Evolutionary conservation across 2,888 invertebrate genomes (phyloP).

Genomic region (Lasius fuliginosus): DNA sequence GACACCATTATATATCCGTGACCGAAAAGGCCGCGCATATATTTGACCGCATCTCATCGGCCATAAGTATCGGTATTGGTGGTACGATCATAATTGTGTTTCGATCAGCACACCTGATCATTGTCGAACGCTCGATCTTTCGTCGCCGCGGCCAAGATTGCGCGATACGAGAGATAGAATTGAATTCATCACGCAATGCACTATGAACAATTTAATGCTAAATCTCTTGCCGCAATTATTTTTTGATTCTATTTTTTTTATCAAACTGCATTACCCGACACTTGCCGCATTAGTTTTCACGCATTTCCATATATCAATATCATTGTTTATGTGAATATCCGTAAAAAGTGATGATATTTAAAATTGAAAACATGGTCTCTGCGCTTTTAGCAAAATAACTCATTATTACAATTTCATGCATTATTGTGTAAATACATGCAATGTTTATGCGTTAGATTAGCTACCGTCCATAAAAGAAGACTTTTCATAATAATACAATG

Average conservation of each 20-base stretch:
- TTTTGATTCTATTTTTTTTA: constrained; percentile 7
- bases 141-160: constrained; percentile 1
- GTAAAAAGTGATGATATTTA: constrained; percentile 28
- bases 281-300: constrained; percentile 13
- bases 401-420: constrained; percentile 38
- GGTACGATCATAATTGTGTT: constrained; percentile 65
- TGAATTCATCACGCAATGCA: neutral
- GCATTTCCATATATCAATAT: constrained; percentile 34
- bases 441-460: neutral
- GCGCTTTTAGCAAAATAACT: constrained; percentile 1
- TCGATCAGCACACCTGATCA: constrained; percentile 61
- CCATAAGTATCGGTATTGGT: constrained; percentile 33
- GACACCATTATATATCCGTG: constrained; percentile 75
- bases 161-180: neutral
- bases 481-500: neutral
- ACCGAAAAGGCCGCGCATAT: constrained; percentile 60
- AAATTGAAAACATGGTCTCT: constrained; percentile 10
- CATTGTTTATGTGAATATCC: constrained; percentile 25
- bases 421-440: constrained; percentile 27
- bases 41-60: constrained; percentile 64
- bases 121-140: constrained; percentile 55
- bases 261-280: neutral
- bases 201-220: constrained; percentile 1
- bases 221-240: neutral
- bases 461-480: constrained; percentile 14